phyloP scores from a whole-genome alignment of 1,140 invertebrate species.

The Anoplolepis gracilipes region DNA sequence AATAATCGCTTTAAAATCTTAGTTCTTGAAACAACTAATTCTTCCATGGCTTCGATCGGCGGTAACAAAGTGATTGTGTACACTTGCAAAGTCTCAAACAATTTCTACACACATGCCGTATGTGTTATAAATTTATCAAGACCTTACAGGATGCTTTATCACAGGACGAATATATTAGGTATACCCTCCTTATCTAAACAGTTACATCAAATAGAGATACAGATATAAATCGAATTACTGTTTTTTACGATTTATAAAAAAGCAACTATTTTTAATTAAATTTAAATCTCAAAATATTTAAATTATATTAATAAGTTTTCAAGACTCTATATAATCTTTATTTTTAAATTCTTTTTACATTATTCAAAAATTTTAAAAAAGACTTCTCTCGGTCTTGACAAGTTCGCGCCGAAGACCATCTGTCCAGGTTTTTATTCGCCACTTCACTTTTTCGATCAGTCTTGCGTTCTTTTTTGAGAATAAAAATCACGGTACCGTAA shows the following conservation, averaged over 20 bases:
- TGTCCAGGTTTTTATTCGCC: no score
- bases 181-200: slow-evolving; percentile 76
- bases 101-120: not conserved
- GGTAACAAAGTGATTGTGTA: slow-evolving; percentile 72
- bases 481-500: not conserved
- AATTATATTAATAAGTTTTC: not conserved
- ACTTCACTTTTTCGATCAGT: not conserved
- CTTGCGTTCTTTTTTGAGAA: not conserved
- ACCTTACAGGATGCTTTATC: slow-evolving; percentile 65
- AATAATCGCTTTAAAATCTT: slow-evolving; percentile 48
- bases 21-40: slow-evolving; percentile 51
- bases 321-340: not conserved
- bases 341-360: not conserved
- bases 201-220: slow-evolving; percentile 73
- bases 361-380: not conserved
- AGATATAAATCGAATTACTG: slow-evolving; percentile 54
- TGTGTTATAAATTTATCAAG: slow-evolving; percentile 61
- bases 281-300: not conserved
- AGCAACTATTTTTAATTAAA: not conserved
- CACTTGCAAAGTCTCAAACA: slow-evolving; percentile 18
- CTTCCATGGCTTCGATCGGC: not conserved
- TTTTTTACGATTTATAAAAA: not conserved
- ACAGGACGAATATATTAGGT: slow-evolving; percentile 69
- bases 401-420: slow-evolving; percentile 8
- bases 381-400: slow-evolving; percentile 19